Evolutionary conservation across 2,797 vertebrate species (phyloP).

Genomic region (Sebastes elongatus): DNA sequence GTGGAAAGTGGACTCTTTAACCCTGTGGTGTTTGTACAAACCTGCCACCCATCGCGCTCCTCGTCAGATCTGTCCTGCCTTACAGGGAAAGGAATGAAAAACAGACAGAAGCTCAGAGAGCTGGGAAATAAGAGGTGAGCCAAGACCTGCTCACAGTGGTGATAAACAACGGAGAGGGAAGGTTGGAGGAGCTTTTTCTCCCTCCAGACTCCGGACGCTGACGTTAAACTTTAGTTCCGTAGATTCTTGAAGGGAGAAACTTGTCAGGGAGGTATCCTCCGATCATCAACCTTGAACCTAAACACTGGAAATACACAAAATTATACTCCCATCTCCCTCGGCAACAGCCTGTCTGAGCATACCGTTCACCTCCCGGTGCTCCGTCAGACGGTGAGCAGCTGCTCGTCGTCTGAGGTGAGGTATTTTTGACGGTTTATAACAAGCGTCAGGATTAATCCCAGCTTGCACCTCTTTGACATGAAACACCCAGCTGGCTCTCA

Average conservation of each 20-base stretch:
- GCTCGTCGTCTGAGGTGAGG: slow-evolving; percentile 32
- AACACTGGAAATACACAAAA: slow-evolving; percentile 47
- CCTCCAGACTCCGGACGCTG: background rate
- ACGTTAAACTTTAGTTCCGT: background rate
- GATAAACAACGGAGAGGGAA: slow-evolving; percentile 14
- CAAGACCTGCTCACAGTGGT: slow-evolving; percentile 25
- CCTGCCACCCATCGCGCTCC: slow-evolving; percentile 33
- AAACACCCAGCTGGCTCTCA: slow-evolving; percentile 44
- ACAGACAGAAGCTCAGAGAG: slow-evolving; percentile 12
- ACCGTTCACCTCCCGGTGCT: slow-evolving; percentile 15
- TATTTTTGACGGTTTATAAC: slow-evolving; percentile 41
- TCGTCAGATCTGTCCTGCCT: slow-evolving; percentile 31
- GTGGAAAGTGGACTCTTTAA: slow-evolving; percentile 17
- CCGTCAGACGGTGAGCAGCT: slow-evolving; percentile 52
- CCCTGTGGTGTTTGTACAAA: slow-evolving; percentile 15
- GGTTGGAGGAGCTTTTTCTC: background rate
- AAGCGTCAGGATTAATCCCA: slow-evolving; percentile 46
- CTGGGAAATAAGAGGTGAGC: slow-evolving; percentile 4
- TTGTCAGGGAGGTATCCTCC: slow-evolving; percentile 6
- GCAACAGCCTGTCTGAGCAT: slow-evolving; percentile 32
- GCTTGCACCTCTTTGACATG: slow-evolving; percentile 37
- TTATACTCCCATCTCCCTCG: slow-evolving; percentile 19
- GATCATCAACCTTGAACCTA: slow-evolving; percentile 22
- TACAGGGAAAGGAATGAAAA: slow-evolving; percentile 59
- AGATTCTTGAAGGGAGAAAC: background rate